phyloP scores from a whole-genome alignment of 1,140 invertebrate species.

The Drosophila trapezifrons region DNA sequence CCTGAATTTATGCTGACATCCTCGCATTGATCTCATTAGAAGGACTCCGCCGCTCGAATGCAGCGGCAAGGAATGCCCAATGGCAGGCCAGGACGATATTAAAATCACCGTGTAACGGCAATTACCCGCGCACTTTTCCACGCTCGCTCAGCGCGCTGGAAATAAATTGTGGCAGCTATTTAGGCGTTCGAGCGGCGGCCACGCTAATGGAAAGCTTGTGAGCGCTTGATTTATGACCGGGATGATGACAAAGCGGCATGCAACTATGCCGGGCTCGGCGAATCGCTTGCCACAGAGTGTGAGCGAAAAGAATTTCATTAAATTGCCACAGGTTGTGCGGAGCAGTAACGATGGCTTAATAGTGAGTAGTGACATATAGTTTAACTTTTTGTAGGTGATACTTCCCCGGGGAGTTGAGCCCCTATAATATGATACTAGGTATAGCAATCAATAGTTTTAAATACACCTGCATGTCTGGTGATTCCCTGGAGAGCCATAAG shows the following conservation, averaged over 20 bases:
- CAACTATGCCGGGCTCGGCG: slow-evolving; percentile 24
- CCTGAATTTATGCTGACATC: slow-evolving; percentile 55
- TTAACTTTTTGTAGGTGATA: slow-evolving; percentile 3
- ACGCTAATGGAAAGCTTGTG: slow-evolving; percentile 67
- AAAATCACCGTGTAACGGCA: slow-evolving; percentile 47
- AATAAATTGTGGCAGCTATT: slow-evolving; percentile 75
- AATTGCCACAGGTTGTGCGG: slow-evolving; percentile 21
- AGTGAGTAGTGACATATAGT: slow-evolving; percentile 24
- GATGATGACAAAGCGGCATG: slow-evolving; percentile 66
- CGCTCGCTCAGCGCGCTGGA: slow-evolving; percentile 43
- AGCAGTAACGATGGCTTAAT: slow-evolving; percentile 4
- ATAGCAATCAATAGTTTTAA: neutral
- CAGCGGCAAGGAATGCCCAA: slow-evolving; percentile 15
- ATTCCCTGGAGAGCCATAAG: too few species aligned
- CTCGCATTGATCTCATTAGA: slow-evolving; percentile 50
- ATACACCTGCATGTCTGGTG: neutral
- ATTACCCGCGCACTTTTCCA: slow-evolving; percentile 44
- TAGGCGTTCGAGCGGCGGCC: slow-evolving; percentile 42
- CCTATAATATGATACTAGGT: neutral
- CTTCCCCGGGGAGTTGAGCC: neutral
- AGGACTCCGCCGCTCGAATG: slow-evolving; percentile 1
- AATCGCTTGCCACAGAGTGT: neutral
- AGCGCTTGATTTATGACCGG: slow-evolving; percentile 63
- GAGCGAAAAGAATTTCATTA: slow-evolving; percentile 36
- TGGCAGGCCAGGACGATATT: slow-evolving; percentile 27